Evolutionary conservation across 2,888 invertebrate species (phyloP), one percentile per base, ranked within the genome.

Genomic region (Yponomeuta evonymella): DNA sequence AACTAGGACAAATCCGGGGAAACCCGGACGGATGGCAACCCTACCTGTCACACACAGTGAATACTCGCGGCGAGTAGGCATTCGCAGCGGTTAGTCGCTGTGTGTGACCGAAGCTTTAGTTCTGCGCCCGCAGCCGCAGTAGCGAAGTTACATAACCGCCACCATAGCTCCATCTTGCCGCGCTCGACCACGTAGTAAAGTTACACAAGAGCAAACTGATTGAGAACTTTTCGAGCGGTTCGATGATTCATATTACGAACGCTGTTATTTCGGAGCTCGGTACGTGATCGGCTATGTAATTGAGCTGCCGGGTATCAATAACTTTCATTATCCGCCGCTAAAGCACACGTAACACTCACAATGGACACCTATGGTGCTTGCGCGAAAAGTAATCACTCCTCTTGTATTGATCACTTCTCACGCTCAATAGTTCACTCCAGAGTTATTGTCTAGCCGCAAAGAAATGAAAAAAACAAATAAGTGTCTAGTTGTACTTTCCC

Each of bases 391-490:
- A 81, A 83, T 84, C 78, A 81, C 78, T 71, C 69, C 74, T 72
- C 73, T 74, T 75, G 74, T 78, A 75, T 75, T 75, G 71, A 75
- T 75, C 78, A 76, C 72, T 74, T 75, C 73, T 73, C 75, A 73
- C 71, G 73, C 71, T 12, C 70, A 77, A 77, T 81, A 79, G 79
- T 81, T 79, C 79, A 79, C 77, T 76, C 75, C 43, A 78, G 76
- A 77, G 78, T 78, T 76, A 80, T 85, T 86, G 83, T 87, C 81
- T 84, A 78, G 81, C 72, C 73, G 75, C 74, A 74, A 81, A 78
- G 81, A 83, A 87, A 84, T 87, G 81, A 85, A 87, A 88, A 23
- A 90, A 90, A 88, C 87, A 91, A 90, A 90, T 84, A 89, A 81
- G 82, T 43, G 43, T 6, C 43, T 43, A 8, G 43, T 43, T 85